These are phyloP conservation scores for Aphelinus certus DNA, from an alignment of 1,140 invertebrate genomes.

Conservation along the genomic window DNA sequence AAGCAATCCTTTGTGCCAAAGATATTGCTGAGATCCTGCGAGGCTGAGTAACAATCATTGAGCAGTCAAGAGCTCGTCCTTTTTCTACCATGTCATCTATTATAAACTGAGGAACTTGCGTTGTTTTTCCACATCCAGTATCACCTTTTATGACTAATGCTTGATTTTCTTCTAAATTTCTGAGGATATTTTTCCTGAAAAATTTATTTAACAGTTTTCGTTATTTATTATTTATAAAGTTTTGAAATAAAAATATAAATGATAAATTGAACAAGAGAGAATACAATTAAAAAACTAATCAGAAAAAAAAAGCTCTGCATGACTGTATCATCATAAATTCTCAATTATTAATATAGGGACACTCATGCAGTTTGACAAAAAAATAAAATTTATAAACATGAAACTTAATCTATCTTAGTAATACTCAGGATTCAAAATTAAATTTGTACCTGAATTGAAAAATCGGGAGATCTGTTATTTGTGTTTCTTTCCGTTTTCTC, in stretches of 20 bases:
- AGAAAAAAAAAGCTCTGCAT: too few species aligned
- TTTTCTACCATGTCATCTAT: conserved; percentile 74
- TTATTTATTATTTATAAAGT: conserved; percentile 11
- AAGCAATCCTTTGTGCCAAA: conserved; percentile 84
- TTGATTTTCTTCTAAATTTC: conserved; percentile 57
- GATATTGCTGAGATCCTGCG: conserved; percentile 89
- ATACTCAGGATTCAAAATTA: too few species aligned
- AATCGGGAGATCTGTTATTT: conserved; percentile 39
- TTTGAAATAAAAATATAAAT: neutral
- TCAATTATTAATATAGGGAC: too few species aligned
- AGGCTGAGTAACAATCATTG: conserved; percentile 91
- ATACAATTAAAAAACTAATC: too few species aligned
- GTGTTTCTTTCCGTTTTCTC: neutral
- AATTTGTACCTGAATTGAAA: conserved; percentile 37
- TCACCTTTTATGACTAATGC: conserved; percentile 85
- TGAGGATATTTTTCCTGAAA: conserved; percentile 43
- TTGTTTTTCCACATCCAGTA: conserved; percentile 90
- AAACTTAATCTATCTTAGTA: too few species aligned
- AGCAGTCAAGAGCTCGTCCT: conserved; percentile 64
- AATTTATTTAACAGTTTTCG: neutral
- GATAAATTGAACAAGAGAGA: too few species aligned
- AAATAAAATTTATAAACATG: neutral
- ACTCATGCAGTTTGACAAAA: too few species aligned
- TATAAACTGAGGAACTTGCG: conserved; percentile 92
- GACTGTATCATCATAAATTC: too few species aligned